Conservation (phyloP, 2,113 vertebrate genomes). For the Xiphorhynchus elegans region DNA sequence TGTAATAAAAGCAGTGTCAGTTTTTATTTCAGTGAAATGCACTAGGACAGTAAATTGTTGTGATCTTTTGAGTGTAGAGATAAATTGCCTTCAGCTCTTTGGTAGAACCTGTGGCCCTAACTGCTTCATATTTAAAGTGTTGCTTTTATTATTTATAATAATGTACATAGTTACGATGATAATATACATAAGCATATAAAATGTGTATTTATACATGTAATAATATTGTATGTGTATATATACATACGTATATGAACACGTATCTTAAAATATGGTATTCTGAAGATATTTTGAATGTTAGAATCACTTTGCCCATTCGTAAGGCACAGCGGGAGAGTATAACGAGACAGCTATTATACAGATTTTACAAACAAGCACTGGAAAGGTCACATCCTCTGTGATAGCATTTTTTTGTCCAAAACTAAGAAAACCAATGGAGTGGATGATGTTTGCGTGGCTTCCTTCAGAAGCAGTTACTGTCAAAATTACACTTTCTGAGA, state of each 20-base stretch:
- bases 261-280: neutral
- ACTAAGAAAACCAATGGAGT: neutral
- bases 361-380: neutral
- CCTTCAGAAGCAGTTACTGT: neutral
- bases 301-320: neutral
- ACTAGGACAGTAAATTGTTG: neutral
- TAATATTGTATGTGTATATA: neutral
- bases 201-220: neutral
- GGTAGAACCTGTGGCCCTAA: neutral
- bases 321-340: neutral
- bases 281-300: neutral
- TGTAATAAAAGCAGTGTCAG: neutral
- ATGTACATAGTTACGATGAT: neutral
- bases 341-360: neutral
- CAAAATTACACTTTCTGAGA: neutral
- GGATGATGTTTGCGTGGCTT: neutral
- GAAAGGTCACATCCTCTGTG: neutral
- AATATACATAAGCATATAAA: neutral
- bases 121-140: neutral
- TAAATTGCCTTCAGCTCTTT: neutral
- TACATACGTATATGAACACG: neutral
- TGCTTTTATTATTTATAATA: neutral
- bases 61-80: neutral
- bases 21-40: neutral
- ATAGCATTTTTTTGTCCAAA: rapidly evolving